Evolutionary conservation across 2,797 vertebrate genomes (phyloP).

Genomic region (Sebastolobus altivelis): DNA sequence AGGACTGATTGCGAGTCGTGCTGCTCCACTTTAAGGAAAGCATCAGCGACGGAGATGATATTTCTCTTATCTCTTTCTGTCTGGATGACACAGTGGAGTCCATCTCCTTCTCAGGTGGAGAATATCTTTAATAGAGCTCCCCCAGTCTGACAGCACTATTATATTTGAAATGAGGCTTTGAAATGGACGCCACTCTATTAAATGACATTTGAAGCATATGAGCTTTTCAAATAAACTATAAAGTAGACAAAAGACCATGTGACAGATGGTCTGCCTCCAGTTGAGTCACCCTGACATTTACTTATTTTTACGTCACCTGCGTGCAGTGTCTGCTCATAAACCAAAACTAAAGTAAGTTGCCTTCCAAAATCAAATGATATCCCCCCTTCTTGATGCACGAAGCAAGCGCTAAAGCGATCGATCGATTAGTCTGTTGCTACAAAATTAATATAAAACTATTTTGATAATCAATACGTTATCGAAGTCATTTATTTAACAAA

Average conservation of each 20-base stretch:
- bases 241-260: conserved; percentile 54
- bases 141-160: conserved; percentile 54
- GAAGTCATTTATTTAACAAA: not conserved
- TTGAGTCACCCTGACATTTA: conserved; percentile 51
- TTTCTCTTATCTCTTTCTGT: conserved; percentile 59
- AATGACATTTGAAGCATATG: conserved; percentile 60
- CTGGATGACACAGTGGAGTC: conserved; percentile 48
- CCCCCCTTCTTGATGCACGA: not conserved
- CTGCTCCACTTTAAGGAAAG: conserved; percentile 52
- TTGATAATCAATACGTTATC: not conserved
- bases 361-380: not conserved
- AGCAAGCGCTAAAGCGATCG: rapidly evolving
- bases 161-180: conserved; percentile 59
- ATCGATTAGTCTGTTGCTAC: not conserved
- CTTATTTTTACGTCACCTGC: conserved; percentile 37
- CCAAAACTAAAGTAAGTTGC: conserved; percentile 1
- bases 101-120: conserved; percentile 54
- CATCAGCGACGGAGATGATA: conserved; percentile 36
- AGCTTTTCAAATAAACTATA: conserved; percentile 41
- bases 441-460: not conserved
- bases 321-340: conserved; percentile 6
- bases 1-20: conserved; percentile 51
- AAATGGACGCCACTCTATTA: conserved; percentile 46
- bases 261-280: conserved; percentile 44
- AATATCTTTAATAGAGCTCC: conserved; percentile 54